Conservation (phyloP, 2,113 vertebrate species). For the Petromus typicus region DNA sequence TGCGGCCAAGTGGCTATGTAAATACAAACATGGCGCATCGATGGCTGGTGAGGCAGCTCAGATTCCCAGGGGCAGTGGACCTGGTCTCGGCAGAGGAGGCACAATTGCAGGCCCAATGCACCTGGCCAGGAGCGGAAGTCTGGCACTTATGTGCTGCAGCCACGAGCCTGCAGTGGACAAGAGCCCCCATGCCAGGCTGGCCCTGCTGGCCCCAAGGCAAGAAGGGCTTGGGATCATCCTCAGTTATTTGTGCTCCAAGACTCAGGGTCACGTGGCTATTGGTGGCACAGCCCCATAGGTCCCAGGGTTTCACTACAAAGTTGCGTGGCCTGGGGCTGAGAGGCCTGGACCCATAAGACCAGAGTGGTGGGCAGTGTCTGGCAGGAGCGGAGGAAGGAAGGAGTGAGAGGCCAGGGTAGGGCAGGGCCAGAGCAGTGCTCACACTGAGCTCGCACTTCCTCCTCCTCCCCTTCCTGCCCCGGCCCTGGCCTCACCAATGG, state of each 20-base stretch:
- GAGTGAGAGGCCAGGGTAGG: background rate
- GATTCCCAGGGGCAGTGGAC: fast-evolving
- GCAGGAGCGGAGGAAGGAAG: background rate
- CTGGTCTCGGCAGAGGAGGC: background rate
- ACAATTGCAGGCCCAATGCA: background rate
- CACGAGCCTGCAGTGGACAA: background rate
- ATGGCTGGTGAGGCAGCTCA: fast-evolving
- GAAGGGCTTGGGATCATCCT: fast-evolving
- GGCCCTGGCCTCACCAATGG: slow-evolving; percentile 17
- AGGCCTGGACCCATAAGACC: too few relatives aligned
- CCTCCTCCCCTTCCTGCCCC: slow-evolving; percentile 65
- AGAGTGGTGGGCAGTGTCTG: background rate
- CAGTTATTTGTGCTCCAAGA: too few relatives aligned
- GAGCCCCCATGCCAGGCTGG: background rate
- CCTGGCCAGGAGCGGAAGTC: background rate
- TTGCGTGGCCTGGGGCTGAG: background rate
- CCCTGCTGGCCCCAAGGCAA: too few relatives aligned
- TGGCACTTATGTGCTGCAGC: background rate
- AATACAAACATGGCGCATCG: background rate
- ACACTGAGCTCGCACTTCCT: slow-evolving; percentile 52
- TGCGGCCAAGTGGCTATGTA: background rate
- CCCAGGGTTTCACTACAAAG: too few relatives aligned
- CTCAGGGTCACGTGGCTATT: fast-evolving
- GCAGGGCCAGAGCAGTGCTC: background rate
- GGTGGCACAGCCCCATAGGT: fast-evolving